Conservation (phyloP, 2,113 vertebrate species). For the Cebidichthys violaceus region DNA sequence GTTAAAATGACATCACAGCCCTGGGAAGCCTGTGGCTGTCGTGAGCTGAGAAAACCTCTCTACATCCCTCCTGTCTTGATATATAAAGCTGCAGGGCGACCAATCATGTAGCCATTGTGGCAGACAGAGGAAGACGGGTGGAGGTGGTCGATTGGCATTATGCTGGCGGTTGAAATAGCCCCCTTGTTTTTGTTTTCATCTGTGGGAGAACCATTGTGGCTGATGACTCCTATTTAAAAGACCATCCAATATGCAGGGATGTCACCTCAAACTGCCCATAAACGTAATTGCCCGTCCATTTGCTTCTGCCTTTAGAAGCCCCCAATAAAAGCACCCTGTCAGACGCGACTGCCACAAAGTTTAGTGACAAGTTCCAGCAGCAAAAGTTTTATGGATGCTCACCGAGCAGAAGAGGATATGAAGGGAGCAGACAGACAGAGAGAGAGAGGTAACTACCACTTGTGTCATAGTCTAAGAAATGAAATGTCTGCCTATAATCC, state of each 20-base stretch:
- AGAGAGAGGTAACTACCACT: slow-evolving; percentile 68
- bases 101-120: slow-evolving; percentile 58
- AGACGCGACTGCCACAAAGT: slow-evolving; percentile 76
- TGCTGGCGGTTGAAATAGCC: slow-evolving; percentile 79
- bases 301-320: slow-evolving; percentile 79
- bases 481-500: slow-evolving; percentile 69
- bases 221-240: slow-evolving; percentile 87
- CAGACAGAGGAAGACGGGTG: slow-evolving; percentile 62
- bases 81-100: slow-evolving; percentile 66
- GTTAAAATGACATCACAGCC: slow-evolving; percentile 48
- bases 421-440: slow-evolving; percentile 31
- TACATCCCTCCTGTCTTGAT: slow-evolving; percentile 48
- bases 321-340: slow-evolving; percentile 84
- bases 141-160: slow-evolving; percentile 79
- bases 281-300: slow-evolving; percentile 87
- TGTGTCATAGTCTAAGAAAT: slow-evolving; percentile 66
- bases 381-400: slow-evolving; percentile 76
- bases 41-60: slow-evolving; percentile 45
- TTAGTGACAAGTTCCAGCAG: slow-evolving; percentile 72
- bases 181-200: slow-evolving; percentile 83
- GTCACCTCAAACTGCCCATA: slow-evolving; percentile 86
- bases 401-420: slow-evolving; percentile 69
- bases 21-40: slow-evolving; percentile 44
- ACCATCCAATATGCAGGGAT: slow-evolving; percentile 86
- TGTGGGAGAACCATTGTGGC: slow-evolving; percentile 80